Conservation (phyloP, 1,140 invertebrate species). For the Dendroctonus valens region DNA sequence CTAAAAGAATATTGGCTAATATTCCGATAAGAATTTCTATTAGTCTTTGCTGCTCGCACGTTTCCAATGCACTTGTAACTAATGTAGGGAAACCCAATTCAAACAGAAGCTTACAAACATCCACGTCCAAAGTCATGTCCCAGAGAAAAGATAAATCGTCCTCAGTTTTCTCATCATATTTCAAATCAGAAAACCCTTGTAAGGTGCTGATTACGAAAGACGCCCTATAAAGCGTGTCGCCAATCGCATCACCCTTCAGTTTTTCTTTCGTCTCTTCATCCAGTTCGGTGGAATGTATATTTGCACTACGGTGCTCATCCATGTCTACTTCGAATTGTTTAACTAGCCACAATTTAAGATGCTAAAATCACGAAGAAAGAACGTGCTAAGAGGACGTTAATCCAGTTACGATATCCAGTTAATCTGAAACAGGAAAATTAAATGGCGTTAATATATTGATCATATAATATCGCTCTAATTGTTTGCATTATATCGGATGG, state of each 20-base stretch:
- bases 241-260: conserved; percentile 70
- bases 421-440: no score
- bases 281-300: conserved; percentile 46
- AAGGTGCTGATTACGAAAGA: conserved; percentile 69
- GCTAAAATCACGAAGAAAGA: no score
- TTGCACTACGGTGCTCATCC: conserved; percentile 20
- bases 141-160: conserved; percentile 70
- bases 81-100: conserved; percentile 64
- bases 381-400: no score
- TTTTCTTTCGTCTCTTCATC: conserved; percentile 53
- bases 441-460: no score
- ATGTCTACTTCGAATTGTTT: neutral
- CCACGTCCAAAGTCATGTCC: conserved; percentile 74
- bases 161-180: conserved; percentile 58
- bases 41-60: conserved; percentile 56
- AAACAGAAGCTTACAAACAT: conserved; percentile 66
- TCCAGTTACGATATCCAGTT: no score
- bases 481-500: no score
- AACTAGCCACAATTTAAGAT: no score
- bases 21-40: conserved; percentile 73
- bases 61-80: conserved; percentile 51
- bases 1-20: conserved; percentile 69
- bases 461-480: no score
- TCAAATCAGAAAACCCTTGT: conserved; percentile 55
- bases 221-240: conserved; percentile 72